phyloP scores from a whole-genome alignment of 1,140 invertebrate genomes.

The Neodiprion lecontei region DNA sequence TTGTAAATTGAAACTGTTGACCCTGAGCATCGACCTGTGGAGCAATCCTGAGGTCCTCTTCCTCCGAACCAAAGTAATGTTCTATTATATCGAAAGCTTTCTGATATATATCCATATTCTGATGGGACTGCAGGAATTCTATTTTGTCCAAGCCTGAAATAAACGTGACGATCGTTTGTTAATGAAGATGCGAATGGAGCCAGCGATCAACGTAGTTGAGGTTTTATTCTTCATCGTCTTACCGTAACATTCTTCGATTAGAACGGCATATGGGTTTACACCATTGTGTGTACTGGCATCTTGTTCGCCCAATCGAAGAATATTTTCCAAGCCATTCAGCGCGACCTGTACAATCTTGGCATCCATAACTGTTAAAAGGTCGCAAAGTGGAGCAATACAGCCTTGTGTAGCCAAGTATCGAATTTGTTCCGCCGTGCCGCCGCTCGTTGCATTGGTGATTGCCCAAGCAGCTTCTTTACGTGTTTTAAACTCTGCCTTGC shows the following conservation, averaged over 20 bases:
- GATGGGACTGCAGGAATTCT: constrained; percentile 95
- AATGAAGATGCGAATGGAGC: not conserved
- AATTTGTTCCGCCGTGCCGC: constrained; percentile 93
- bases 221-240: constrained; percentile 42
- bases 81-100: constrained; percentile 97
- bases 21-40: constrained; percentile 79
- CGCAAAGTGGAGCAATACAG: constrained; percentile 94
- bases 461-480: constrained; percentile 98
- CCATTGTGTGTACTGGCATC: constrained; percentile 72
- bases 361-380: constrained; percentile 93
- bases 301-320: constrained; percentile 90
- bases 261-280: constrained; percentile 89
- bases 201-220: constrained; percentile 5
- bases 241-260: constrained; percentile 97
- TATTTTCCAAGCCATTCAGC: constrained; percentile 95
- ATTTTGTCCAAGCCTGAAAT: constrained; percentile 93
- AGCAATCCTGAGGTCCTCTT: constrained; percentile 85
- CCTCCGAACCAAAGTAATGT: constrained; percentile 90
- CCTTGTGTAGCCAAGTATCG: constrained; percentile 72
- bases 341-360: constrained; percentile 98
- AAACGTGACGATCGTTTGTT: constrained; percentile 32
- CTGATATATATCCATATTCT: constrained; percentile 95
- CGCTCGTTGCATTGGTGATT: constrained; percentile 96
- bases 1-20: constrained; percentile 79
- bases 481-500: constrained; percentile 94